Percentiles rank a stretch among this genome's conserved stretches.
Evolutionary conservation across 2,113 vertebrate genomes (phyloP).

Genomic region (Tonatia bakeri): DNA sequence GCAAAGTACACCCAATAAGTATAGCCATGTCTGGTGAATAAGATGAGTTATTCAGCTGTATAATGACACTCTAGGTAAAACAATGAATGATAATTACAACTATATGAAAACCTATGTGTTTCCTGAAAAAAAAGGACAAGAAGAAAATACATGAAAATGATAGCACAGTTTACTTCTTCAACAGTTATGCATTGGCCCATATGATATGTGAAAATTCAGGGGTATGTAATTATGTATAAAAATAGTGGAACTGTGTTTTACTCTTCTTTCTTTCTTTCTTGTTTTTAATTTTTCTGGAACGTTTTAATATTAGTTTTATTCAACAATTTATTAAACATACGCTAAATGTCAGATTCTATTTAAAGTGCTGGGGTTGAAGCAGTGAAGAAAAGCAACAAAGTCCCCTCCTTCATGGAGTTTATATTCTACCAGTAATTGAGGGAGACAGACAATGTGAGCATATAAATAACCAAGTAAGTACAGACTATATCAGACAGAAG

Average conservation of each 20-base stretch:
- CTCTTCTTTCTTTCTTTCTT: neutral
- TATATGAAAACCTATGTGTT: neutral
- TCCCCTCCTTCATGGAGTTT: neutral
- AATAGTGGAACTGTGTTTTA: neutral
- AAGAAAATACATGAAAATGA: neutral
- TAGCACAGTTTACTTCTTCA: neutral
- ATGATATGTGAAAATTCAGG: neutral
- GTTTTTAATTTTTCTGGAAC: neutral
- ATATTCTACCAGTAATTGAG: neutral
- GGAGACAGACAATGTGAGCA: neutral
- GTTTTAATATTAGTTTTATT: slow-evolving; percentile 9
- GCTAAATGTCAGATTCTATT: neutral
- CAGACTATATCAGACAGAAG: neutral
- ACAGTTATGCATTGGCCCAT: neutral
- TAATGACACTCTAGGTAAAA: slow-evolving; percentile 26
- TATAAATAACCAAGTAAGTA: neutral
- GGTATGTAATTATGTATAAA: neutral
- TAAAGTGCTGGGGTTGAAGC: neutral
- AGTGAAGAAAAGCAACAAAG: neutral
- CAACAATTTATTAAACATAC: neutral
- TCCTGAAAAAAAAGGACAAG: neutral
- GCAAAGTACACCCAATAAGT: neutral
- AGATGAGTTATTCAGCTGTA: slow-evolving; percentile 2
- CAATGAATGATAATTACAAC: neutral
- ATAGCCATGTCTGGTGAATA: neutral